Conservation (phyloP, 2,888 invertebrate genomes). For the Crossocerus cetratus region DNA sequence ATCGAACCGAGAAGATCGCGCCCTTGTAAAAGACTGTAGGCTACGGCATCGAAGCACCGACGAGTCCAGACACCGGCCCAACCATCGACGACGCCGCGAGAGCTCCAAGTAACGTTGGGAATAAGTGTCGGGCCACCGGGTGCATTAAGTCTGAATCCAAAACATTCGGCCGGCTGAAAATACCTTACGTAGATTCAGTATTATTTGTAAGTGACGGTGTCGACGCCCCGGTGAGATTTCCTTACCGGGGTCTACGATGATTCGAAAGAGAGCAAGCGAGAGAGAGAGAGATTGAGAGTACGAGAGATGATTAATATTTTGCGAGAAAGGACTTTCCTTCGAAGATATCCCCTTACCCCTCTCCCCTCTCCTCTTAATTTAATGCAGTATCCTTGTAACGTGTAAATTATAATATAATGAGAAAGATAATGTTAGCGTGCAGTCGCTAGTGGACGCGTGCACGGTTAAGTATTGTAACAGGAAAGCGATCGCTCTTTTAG, state of each 20-base stretch:
- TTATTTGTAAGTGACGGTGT: conserved; percentile 50
- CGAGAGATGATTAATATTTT: neutral
- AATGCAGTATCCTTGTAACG: conserved; percentile 39
- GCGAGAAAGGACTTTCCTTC: conserved; percentile 5
- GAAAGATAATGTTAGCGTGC: conserved; percentile 30
- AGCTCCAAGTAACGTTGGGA: neutral
- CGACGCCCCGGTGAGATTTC: too few relatives aligned
- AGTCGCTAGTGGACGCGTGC: conserved; percentile 28
- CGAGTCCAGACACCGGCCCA: neutral
- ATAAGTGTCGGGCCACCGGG: neutral
- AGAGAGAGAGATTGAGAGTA: neutral
- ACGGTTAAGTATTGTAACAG: conserved; percentile 34
- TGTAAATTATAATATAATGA: conserved; percentile 55
- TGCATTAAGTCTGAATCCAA: conserved; percentile 2
- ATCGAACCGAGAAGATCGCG: conserved; percentile 69
- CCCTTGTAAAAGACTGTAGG: conserved; percentile 62
- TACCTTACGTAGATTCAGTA: conserved; percentile 59
- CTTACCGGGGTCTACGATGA: conserved; percentile 8
- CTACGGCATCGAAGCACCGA: neutral
- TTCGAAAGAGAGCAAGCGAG: neutral
- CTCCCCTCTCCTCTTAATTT: conserved; percentile 30
- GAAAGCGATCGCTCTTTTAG: conserved; percentile 41
- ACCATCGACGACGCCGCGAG: neutral
- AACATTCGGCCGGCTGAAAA: conserved; percentile 32
- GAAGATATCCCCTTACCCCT: conserved; percentile 7